Base-by-base conservation (phyloP, 2,888 invertebrate species). In the Tachina grossa region DNA sequence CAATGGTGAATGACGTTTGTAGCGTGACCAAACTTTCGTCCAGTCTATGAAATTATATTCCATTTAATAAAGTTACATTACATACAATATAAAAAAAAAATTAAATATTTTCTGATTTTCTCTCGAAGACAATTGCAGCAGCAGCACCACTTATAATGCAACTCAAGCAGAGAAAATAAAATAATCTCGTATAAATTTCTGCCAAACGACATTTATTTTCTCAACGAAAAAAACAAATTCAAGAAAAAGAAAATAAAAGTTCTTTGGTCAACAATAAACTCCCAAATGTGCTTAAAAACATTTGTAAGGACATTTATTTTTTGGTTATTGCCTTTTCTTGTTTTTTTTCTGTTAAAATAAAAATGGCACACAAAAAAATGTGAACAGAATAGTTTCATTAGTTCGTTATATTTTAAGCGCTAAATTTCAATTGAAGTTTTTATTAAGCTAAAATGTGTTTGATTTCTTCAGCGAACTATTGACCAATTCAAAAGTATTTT, bases 81-180 rank as follows among this genome's bases (percentile, higher is more conserved):
- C 4, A 47, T 1, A 19, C 4, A 55, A 47, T 49, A 9, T 19
- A 22, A 41, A n/a, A 55, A 31, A 39, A 61, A 9, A 57, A 41
- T 47, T 47, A 47, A 63, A 53, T 65, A 75, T 59, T 39, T 47
- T 68, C 8, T 47, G 9, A 11, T 10, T 43, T 76, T 85, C 31
- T 39, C 76, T 85, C 77, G 71, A 87, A 87, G 81, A 83, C 83
- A 83, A 87, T 86, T 88, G 89, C 86, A 69, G 71, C 83, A 74
- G 89, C 86, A 69, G 71, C 83, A 74, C 83, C 87, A 89, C 90
- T 91, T 91, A 90, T 91, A 90, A 91, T 90, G 90, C 91, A 91
- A 90, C 88, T 88, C 88, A 87, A 88, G 88, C 88, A 85, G 47
- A 88, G 88, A 90, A 89, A 91, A 92, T 91, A 91, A 91, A 92